Evolutionary conservation across 30 jellyfish, hydroid and myxozoan species (phyloP).

Genomic region (Cassiopea andromeda): DNA sequence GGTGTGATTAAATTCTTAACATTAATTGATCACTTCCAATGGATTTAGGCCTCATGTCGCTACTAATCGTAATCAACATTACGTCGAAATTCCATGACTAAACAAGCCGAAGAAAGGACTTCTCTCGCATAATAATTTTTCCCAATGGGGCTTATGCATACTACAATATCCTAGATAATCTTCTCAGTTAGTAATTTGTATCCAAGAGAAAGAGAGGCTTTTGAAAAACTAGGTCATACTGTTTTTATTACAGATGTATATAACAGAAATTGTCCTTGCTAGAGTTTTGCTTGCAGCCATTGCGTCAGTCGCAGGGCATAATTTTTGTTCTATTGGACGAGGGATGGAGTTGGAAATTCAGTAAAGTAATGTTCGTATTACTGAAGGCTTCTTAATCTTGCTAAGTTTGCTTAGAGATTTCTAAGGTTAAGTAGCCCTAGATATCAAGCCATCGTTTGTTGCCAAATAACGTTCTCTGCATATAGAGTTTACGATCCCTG

Average conservation of each 20-base stretch:
- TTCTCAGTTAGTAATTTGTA: slow-evolving; percentile 37
- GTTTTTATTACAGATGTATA: no score
- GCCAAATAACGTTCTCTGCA: no score
- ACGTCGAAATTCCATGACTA: slow-evolving; percentile 29
- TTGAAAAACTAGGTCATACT: not conserved
- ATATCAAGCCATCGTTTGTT: no score
- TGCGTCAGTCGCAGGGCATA: not conserved
- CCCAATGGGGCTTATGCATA: slow-evolving; percentile 7
- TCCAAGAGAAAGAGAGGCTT: slow-evolving; percentile 22
- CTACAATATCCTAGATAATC: slow-evolving; percentile 25
- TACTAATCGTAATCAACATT: slow-evolving; percentile 45
- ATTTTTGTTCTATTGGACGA: no score
- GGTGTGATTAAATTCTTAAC: slow-evolving; percentile 29
- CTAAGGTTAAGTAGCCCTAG: no score
- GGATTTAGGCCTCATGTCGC: slow-evolving; percentile 35
- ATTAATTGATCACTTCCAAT: slow-evolving; percentile 22
- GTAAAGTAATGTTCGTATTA: no score
- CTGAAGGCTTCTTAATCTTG: no score
- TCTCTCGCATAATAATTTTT: slow-evolving; percentile 7
- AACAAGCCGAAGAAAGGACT: slow-evolving; percentile 43
- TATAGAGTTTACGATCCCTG: no score
- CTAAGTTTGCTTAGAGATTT: no score
- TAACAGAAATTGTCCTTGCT: no score
- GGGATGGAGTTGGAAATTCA: no score
- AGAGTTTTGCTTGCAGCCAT: not conserved